Conservation (phyloP, 2,113 vertebrate genomes). For the Anoplopoma fimbria region DNA sequence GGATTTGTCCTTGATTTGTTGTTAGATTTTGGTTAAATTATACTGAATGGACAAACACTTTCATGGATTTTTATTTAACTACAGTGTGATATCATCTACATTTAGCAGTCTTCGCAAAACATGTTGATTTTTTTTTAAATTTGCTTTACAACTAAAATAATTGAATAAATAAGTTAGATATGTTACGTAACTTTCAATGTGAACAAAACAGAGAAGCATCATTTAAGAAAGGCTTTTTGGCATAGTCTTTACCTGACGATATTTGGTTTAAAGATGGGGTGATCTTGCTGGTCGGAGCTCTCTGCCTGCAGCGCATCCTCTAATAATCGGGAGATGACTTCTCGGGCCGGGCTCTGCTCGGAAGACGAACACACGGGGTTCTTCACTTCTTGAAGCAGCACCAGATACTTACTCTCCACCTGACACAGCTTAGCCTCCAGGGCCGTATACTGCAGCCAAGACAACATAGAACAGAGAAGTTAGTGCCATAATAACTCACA, state of each 20-base stretch:
- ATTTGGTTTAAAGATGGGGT: slow-evolving; percentile 89
- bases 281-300: slow-evolving; percentile 87
- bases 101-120: background rate
- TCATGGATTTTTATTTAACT: background rate
- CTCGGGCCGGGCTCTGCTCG: slow-evolving; percentile 86
- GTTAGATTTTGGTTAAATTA: background rate
- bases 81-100: background rate
- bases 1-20: background rate
- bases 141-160: background rate
- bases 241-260: slow-evolving; percentile 88
- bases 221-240: background rate
- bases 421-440: slow-evolving; percentile 97
- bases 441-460: slow-evolving; percentile 85
- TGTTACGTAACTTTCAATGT: background rate
- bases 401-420: slow-evolving; percentile 96
- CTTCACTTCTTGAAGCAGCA: slow-evolving; percentile 95
- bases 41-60: background rate
- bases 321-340: slow-evolving; percentile 92
- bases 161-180: background rate
- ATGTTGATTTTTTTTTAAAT: too few relatives aligned
- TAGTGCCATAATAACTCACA: background rate
- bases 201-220: background rate
- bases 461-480: background rate
- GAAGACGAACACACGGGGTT: slow-evolving; percentile 90
- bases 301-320: slow-evolving; percentile 95